These are phyloP conservation scores for Acanthococcus lagerstroemiae DNA, from an alignment of 2,888 invertebrate genomes.

Conservation along the genomic window DNA sequence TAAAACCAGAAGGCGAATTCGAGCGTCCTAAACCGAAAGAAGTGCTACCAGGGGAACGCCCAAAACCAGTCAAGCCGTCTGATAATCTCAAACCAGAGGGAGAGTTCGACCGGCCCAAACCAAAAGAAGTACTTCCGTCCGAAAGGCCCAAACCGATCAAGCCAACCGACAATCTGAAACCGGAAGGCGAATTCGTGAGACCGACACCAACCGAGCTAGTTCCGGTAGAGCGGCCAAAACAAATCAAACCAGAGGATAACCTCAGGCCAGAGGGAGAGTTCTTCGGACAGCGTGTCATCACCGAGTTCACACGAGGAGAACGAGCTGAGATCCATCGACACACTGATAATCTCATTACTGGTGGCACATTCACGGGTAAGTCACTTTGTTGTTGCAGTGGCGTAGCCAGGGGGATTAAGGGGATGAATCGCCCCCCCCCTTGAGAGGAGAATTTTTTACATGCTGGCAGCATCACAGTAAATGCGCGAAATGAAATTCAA, in stretches of 20 bases:
- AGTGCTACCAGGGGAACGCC: slow-evolving; percentile 41
- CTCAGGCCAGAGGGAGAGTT: slow-evolving; percentile 50
- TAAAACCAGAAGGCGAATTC: slow-evolving; percentile 44
- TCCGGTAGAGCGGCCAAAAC: slow-evolving; percentile 45
- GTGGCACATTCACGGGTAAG: slow-evolving; percentile 57
- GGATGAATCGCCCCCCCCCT: no score
- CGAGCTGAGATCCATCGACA: slow-evolving; percentile 54
- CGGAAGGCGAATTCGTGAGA: slow-evolving; percentile 42
- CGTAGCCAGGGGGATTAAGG: no score
- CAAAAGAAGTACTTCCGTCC: slow-evolving; percentile 44
- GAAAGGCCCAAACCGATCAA: slow-evolving; percentile 47
- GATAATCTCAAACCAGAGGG: slow-evolving; percentile 56
- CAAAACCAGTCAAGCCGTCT: slow-evolving; percentile 47
- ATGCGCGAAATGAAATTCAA: no score
- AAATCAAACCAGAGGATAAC: slow-evolving; percentile 38
- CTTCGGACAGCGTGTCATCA: slow-evolving; percentile 32
- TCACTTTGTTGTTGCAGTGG: no score
- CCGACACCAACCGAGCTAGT: slow-evolving; percentile 44
- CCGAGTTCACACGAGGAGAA: slow-evolving; percentile 49
- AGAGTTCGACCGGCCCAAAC: slow-evolving; percentile 46
- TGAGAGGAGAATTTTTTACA: no score
- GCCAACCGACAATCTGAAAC: slow-evolving; percentile 41
- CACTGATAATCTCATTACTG: slow-evolving; percentile 55
- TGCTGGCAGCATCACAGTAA: no score
- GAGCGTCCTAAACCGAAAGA: slow-evolving; percentile 38